A percentile compares a stretch with the other conserved stretches of the same genome.
Evolutionary conservation across 2,113 vertebrate genomes (phyloP).

Genomic region (Crotalus tigris): DNA sequence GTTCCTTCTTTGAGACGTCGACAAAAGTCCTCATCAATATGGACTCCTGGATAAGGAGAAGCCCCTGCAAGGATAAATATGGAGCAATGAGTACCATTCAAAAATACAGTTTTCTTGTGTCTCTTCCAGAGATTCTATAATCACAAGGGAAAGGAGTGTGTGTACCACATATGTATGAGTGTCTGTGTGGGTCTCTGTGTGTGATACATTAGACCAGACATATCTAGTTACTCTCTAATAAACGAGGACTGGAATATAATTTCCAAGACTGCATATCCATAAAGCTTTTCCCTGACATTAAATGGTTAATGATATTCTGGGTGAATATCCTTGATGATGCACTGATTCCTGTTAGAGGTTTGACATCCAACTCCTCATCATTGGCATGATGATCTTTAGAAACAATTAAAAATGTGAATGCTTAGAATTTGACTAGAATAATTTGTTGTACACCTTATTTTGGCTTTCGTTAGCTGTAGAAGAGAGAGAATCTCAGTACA

Average conservation of each 20-base stretch:
- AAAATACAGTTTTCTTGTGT: background rate
- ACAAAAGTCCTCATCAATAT: conserved; percentile 94
- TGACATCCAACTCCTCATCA: background rate
- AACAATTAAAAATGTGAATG: background rate
- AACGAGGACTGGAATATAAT: too few species aligned
- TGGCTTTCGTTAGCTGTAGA: background rate
- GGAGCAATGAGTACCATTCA: background rate
- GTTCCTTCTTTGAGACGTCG: conserved; percentile 88
- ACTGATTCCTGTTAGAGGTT: background rate
- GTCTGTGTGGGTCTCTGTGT: too few species aligned
- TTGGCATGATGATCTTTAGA: background rate
- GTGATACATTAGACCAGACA: too few species aligned
- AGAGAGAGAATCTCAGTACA: background rate
- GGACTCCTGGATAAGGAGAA: conserved; percentile 89
- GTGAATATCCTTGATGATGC: background rate
- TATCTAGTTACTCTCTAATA: too few species aligned
- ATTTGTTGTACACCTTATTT: background rate
- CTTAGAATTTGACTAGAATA: background rate
- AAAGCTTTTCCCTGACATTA: too few species aligned
- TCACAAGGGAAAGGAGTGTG: background rate
- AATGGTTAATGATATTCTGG: too few species aligned
- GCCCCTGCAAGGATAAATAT: conserved; percentile 72
- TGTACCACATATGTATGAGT: too few species aligned
- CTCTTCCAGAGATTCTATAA: background rate
- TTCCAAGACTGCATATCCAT: too few species aligned